Evolutionary conservation across 1,140 invertebrate genomes (phyloP).

Genomic region (Brachionus rubens): DNA sequence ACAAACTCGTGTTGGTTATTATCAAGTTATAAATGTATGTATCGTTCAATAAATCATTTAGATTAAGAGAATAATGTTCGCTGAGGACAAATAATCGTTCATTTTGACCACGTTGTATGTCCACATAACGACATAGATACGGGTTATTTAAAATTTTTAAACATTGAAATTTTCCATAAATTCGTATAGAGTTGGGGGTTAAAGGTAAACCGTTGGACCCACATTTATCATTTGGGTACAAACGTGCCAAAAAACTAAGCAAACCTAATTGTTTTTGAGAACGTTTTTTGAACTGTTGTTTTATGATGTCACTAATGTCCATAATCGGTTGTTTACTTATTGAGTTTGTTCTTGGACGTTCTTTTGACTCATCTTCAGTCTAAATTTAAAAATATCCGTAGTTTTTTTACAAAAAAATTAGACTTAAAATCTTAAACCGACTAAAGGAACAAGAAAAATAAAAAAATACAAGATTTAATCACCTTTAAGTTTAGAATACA

Average conservation of each 20-base stretch:
- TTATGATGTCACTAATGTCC: constrained; percentile 21
- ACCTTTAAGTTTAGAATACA: constrained; percentile 28
- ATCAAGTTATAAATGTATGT: constrained; percentile 38
- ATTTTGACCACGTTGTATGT: constrained; percentile 69
- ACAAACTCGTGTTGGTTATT: background rate
- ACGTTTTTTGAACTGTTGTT: constrained; percentile 23
- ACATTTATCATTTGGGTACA: constrained; percentile 83
- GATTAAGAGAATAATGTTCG: constrained; percentile 68
- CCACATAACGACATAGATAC: constrained; percentile 81
- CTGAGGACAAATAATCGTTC: constrained; percentile 83
- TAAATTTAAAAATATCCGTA: constrained; percentile 21
- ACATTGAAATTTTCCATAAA: constrained; percentile 79
- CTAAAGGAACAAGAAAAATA: background rate
- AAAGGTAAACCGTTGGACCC: constrained; percentile 89
- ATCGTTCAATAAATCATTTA: constrained; percentile 24
- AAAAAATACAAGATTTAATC: background rate
- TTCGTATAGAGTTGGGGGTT: constrained; percentile 90
- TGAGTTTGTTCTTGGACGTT: background rate
- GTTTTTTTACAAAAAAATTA: constrained; percentile 11
- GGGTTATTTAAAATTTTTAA: constrained; percentile 75
- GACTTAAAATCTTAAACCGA: background rate
- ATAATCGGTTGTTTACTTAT: background rate
- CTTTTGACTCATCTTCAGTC: constrained; percentile 14
- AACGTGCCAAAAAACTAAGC: constrained; percentile 82
- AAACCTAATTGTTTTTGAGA: constrained; percentile 67